Evolutionary conservation across 2,113 vertebrate genomes (phyloP), one percentile per base, ranked within the genome.

Genomic region (Leptosomus discolor): DNA sequence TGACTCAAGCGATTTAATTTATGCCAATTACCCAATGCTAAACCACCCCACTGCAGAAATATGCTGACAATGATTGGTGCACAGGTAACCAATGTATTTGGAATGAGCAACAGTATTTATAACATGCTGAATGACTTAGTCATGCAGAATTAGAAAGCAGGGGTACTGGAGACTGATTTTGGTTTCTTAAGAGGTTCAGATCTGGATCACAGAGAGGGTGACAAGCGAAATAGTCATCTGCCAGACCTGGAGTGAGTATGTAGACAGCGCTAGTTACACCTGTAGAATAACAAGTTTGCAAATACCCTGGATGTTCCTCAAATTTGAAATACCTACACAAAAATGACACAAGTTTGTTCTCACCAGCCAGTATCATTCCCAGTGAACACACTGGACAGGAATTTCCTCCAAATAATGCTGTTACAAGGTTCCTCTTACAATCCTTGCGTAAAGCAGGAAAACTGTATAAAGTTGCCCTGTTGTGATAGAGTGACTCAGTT

Each of bases 1-100:
- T 96, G 96, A 97, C 90, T 97, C 96, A 97, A 23, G 15, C 2
- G 2, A 21, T 46, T 91, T 92, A 56, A 95, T 93, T 92, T 37
- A 30, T 75, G 73, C 8, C 90, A 54, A 27, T 93, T 95, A 61
- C 63, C 80, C 87, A 87, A 70, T 0, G 4, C 70, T 19, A 21
- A 95, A 36, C 19, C 53, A 90, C 64, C 41, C 48, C 69, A 57
- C 77, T 71, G 82, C 54, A 90, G 78, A 86, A 92, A 88, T 57
- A 58, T 15, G 85, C 91, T 81, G 91, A 36, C 88, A 92, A 22
- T 5, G 74, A 39, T 8, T 13, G 77, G 23, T 56, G 56, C 48
- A 51, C 88, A 77, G 94, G 89, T 90, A 96, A 67, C 84, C 81
- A 15, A 32, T 21, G 65, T 9, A 12, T 54, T 60, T 41, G 41